These are phyloP conservation scores for Salvelinus fontinalis DNA, from an alignment of 2,113 vertebrate genomes.

Conservation along the genomic window DNA sequence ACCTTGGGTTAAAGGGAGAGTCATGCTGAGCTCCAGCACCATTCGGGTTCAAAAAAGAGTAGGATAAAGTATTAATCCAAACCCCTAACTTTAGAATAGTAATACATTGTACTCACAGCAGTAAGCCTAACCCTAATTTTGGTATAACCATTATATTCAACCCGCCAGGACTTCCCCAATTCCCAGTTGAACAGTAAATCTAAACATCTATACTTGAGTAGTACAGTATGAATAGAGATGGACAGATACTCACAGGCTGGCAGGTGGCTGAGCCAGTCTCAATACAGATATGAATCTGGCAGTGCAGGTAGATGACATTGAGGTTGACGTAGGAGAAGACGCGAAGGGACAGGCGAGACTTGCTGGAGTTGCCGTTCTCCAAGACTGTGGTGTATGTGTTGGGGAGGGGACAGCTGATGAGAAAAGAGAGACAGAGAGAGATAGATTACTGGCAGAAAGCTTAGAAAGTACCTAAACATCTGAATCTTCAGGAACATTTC, in stretches of 20 bases:
- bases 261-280: constrained; percentile 70
- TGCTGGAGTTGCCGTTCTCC: constrained; percentile 82
- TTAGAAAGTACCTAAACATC: too few relatives aligned
- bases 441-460: background rate
- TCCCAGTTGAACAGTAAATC: too few relatives aligned
- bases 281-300: constrained; percentile 82
- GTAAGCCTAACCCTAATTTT: background rate
- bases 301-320: constrained; percentile 85
- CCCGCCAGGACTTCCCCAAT: too few relatives aligned
- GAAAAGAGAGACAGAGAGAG: background rate
- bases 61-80: too few relatives aligned
- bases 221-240: background rate
- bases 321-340: constrained; percentile 83
- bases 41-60: too few relatives aligned
- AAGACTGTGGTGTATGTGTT: constrained; percentile 75
- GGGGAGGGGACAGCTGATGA: constrained; percentile 79
- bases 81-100: too few relatives aligned
- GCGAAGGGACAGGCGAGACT: constrained; percentile 79
- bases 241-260: constrained; percentile 74
- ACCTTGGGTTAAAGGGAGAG: too few relatives aligned
- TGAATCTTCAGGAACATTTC: too few relatives aligned
- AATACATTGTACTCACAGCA: too few relatives aligned
- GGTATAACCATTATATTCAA: too few relatives aligned
- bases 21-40: too few relatives aligned
- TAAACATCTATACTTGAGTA: too few relatives aligned